phyloP scores from a whole-genome alignment of 2,888 invertebrate species.

The Heliothis peltigera region DNA sequence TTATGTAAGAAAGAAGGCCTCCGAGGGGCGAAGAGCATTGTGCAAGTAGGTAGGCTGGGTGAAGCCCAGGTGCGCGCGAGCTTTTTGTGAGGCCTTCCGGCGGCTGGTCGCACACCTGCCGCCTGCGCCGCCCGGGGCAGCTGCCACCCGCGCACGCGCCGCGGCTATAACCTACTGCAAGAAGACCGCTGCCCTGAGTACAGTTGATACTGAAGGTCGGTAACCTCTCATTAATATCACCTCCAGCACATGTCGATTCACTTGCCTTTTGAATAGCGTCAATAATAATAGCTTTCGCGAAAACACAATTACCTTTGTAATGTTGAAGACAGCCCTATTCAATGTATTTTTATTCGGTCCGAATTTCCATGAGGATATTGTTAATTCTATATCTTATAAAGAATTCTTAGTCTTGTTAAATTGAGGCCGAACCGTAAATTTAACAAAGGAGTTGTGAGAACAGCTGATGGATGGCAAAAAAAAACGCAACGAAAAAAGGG shows the following conservation, averaged over 20 bases:
- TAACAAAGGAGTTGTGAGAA: constrained; percentile 63
- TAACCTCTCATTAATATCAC: constrained; percentile 44
- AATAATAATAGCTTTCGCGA: constrained; percentile 49
- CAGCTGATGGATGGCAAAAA: constrained; percentile 65
- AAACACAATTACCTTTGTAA: constrained; percentile 53
- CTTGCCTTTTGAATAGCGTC: constrained; percentile 37
- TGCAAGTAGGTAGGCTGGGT: constrained; percentile 80
- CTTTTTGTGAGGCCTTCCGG: constrained; percentile 88
- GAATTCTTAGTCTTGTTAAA: constrained; percentile 52
- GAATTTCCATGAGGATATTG: constrained; percentile 45
- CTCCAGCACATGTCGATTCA: constrained; percentile 39
- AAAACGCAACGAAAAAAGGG: constrained; percentile 36
- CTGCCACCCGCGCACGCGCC: constrained; percentile 76
- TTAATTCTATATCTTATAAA: constrained; percentile 45
- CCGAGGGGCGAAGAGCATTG: constrained; percentile 75
- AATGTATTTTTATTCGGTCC: constrained; percentile 41
- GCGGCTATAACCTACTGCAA: constrained; percentile 31
- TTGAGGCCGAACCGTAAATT: constrained; percentile 35
- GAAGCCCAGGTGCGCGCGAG: constrained; percentile 85
- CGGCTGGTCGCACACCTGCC: constrained; percentile 88
- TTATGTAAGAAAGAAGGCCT: constrained; percentile 69
- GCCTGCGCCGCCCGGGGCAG: constrained; percentile 67
- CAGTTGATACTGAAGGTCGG: constrained; percentile 40
- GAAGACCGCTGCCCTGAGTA: constrained; percentile 36
- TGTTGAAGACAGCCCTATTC: constrained; percentile 46